Evolutionary conservation across 2,888 invertebrate species (phyloP).

Genomic region (Lycaena phlaeas): DNA sequence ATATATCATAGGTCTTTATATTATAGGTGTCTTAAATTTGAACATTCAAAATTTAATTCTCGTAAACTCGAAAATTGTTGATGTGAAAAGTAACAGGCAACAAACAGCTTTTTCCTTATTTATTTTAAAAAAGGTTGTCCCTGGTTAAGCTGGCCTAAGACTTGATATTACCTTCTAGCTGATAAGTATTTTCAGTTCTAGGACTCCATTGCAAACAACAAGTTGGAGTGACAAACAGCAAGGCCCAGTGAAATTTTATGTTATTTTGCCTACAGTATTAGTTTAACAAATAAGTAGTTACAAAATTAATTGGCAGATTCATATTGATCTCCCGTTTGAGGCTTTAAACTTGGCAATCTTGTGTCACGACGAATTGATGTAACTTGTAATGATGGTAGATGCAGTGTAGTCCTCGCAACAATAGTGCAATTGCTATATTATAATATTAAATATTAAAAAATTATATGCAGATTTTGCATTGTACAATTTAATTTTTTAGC

Average conservation of each 20-base stretch:
- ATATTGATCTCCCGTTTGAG: constrained; percentile 53
- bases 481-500: constrained; percentile 71
- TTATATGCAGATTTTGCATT: constrained; percentile 67
- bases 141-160: constrained; percentile 51
- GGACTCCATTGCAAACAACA: constrained; percentile 42
- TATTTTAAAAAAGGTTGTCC: constrained; percentile 30
- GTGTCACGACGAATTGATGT: constrained; percentile 47
- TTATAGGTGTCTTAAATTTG: constrained; percentile 55
- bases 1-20: constrained; percentile 58
- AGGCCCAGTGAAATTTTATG: constrained; percentile 56
- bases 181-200: constrained; percentile 42
- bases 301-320: constrained; percentile 50
- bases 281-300: constrained; percentile 50
- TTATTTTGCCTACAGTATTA: constrained; percentile 67
- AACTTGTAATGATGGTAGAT: constrained; percentile 49
- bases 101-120: constrained; percentile 30
- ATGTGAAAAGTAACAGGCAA: not conserved
- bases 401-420: constrained; percentile 70
- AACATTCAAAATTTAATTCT: constrained; percentile 46
- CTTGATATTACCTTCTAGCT: constrained; percentile 44
- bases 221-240: constrained; percentile 31
- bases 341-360: constrained; percentile 42
- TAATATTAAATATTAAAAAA: constrained; percentile 47
- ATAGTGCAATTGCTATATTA: constrained; percentile 68
- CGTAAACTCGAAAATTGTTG: constrained; percentile 22